These are phyloP conservation scores for Zoroaster sp. DNA, from an alignment of 53 echinoderm and acorn worm genomes.

Conservation along the genomic window DNA sequence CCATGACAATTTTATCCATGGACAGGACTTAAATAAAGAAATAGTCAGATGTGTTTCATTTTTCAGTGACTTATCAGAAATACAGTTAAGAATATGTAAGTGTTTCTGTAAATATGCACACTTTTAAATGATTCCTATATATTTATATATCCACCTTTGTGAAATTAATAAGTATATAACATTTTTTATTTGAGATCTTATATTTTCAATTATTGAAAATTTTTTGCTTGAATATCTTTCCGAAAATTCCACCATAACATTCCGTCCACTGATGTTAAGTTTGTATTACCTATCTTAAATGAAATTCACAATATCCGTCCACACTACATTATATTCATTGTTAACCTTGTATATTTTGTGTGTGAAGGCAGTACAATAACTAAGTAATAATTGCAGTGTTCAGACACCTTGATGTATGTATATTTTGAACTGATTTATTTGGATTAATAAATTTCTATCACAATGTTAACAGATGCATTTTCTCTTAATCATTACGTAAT, in stretches of 20 bases:
- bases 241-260: background rate
- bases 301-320: background rate
- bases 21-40: too few species aligned
- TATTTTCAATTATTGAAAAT: too few species aligned
- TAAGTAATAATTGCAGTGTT: background rate
- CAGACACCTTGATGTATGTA: background rate
- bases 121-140: too few species aligned
- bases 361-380: background rate
- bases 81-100: background rate
- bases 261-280: background rate
- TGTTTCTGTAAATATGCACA: background rate
- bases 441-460: background rate
- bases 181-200: background rate
- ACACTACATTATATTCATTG: background rate
- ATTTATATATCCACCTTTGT: background rate
- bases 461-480: background rate
- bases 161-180: background rate
- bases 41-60: too few species aligned
- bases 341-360: background rate
- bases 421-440: background rate
- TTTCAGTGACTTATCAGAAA: too few species aligned
- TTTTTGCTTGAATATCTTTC: too few species aligned
- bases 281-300: background rate
- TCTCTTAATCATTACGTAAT: background rate
- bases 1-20: too few species aligned